Base-by-base conservation (phyloP, 2,113 vertebrate species). In the Rattus rattus region DNA sequence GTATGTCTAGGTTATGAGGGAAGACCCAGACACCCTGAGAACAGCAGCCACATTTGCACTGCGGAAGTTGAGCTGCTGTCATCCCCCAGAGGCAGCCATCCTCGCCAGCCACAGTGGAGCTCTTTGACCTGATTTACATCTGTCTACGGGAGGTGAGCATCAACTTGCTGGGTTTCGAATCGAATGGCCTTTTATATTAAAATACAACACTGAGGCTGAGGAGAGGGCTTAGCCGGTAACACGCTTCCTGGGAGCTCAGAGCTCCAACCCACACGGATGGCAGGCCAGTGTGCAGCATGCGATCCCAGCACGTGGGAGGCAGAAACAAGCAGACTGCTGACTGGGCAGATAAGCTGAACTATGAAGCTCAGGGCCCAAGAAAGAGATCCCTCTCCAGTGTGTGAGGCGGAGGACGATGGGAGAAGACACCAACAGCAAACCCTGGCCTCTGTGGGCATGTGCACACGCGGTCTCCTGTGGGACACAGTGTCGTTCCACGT, bases 401-500 rank as follows among this genome's bases (percentile, higher is more conserved):
- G 7, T 9, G 13, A 67, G 33, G 20, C 70, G 20, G 47, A 54
- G 17, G 36, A 22, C 10, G 22, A 70, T 36, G 63, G 30, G 24
- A 20, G 47, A 24, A 70, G 47, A 24, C 20, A n/a, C 1, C 85
- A 70, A 26, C 12, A 0, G 20, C 65, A 54, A 36, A 2, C 47
- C 39, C 47, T 54, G 65, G 30, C 47, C 12, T n/a, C 3, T 11
- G 28, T 12, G 1, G 3, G 39, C 30, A 1, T 65, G 83, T 33
- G 26, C 39, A 20, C 26, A 19, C 5, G 8, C 17, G 1, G 33
- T 54, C 81, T 36, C 67, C 56, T 80, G 9, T 1, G 47, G 52
- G 65, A 54, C 61, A 39, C 13, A 3, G 24, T 5, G 6, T 36
- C 14, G 11, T 28, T 47, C n/a, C 1, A 1, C 2, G 59, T 2